These are phyloP conservation scores for Petrosia ficiformis DNA, from an alignment of 37 sponge, comb jelly and placozoan species.

Conservation along the genomic window DNA sequence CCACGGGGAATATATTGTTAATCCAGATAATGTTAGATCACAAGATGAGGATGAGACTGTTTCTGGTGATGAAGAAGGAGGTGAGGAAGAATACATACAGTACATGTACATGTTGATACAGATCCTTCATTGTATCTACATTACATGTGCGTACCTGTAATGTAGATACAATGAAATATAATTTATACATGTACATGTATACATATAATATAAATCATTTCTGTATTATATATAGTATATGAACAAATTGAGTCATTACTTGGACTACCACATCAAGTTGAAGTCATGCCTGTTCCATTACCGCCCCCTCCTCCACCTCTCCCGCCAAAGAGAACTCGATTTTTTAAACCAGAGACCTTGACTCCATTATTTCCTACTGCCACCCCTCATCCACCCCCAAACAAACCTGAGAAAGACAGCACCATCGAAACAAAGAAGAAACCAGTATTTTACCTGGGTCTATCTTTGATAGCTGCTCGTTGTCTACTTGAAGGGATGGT, in stretches of 20 bases:
- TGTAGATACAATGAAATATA: not conserved
- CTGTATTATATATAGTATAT: too few relatives aligned
- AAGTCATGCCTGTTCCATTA: constrained; percentile 37
- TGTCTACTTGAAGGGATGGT: constrained; percentile 36
- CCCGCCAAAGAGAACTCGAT: not conserved
- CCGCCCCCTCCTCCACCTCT: constrained; percentile 9
- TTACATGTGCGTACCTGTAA: too few relatives aligned
- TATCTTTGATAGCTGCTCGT: constrained; percentile 15
- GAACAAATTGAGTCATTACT: too few relatives aligned
- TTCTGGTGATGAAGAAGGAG: constrained; percentile 14
- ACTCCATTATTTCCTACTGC: constrained; percentile 10
- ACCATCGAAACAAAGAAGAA: constrained; percentile 16
- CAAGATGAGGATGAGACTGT: not conserved
- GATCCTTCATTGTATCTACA: not conserved
- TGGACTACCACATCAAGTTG: too few relatives aligned
- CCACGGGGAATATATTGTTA: constrained; percentile 40
- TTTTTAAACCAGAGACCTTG: too few relatives aligned
- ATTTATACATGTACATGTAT: too few relatives aligned
- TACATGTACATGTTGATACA: too few relatives aligned
- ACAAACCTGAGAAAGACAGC: not conserved
- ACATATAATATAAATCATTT: too few relatives aligned
- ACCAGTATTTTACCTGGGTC: constrained; percentile 22
- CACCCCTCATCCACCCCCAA: not conserved
- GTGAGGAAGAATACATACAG: not conserved
- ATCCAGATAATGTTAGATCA: constrained; percentile 5